Base-by-base conservation (phyloP, 2,888 invertebrate genomes). In the Agrotis clavis region DNA sequence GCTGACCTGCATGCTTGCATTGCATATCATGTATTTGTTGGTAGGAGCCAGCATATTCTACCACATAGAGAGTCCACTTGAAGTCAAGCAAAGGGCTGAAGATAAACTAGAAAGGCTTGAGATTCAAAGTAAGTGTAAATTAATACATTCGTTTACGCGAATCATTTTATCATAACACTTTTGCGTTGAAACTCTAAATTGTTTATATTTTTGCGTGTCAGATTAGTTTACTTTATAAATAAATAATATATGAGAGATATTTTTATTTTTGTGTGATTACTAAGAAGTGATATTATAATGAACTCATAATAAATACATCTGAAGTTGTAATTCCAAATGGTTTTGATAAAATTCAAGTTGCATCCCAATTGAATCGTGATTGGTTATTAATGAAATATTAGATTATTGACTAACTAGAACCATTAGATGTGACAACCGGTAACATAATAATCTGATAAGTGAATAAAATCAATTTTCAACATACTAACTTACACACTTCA, bases 11-110 rank as follows among this genome's bases (percentile, higher is more conserved):
- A 96, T 98, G 94, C 96, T 98, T 85, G 96, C 97, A 85, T 97
- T 98, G 86, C 98, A 98, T 90, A 97, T 98, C 74, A 97, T 97
- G 74, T 98, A 98, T 90, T 94, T 98, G 83, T 94, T 98, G 87
- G 97, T 98, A 74, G 99, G 98, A 14, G 98, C 98, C n/a, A 97
- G 97, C 79, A 98, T 98, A 86, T 99, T 98, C 93, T 98, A 98
- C 94, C 97, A 97, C 89, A 97, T 98, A 86, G 98, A 99, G 94
- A 97, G 97, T 88, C 97, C 97, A 48, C 93, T 98, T 87, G 98
- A 98, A 93, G 92, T 97, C 64, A 94, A 97, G 77, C 96, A 97
- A 80, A 96, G 97, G 63, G 94, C 94, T 66, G 94, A 96, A 84
- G 97, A 97, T 71, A 96, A 96, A 86, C 92, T 96, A 83, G 97